Base-by-base conservation (phyloP, 2,113 vertebrate species). In the Vimba vimba region DNA sequence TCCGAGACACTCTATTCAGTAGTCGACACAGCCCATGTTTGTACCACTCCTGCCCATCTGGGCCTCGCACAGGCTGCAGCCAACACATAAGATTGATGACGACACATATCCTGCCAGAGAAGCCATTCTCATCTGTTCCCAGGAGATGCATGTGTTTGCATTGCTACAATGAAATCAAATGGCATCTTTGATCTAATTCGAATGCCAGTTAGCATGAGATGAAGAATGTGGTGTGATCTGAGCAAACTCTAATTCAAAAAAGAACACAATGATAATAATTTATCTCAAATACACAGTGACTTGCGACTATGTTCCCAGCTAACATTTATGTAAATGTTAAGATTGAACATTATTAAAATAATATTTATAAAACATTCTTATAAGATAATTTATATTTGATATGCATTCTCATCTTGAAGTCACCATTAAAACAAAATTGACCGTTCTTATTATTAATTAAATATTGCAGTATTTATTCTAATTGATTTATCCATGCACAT, bases 111-210 rank as follows among this genome's bases (percentile, higher is more conserved):
- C n/a, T 47, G 59, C 79, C 39, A 66, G n/a, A 80, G 59, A 80
- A 45, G 79, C 79, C 59, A 45, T 64, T 80, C 59, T 80, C 39
- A 80, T 64, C 78, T 27, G 7, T 30, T 64, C 45, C 79, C 39
- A 80, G 59, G 17, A 64, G 79, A 66, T 80, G 59, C n/a, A 80
- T 80, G 39, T 80, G 79, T 66, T 47, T 80, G n/a, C 39, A 8
- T n/a, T 66, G 8, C 39, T 64, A 66, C 79, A 80, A 27, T 64
- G 79, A 47, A 80, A 80, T 66, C 79, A 80, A 30, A 66, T 66
- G 15, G 9, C 15, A 47, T 79, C 23, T 79, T 79, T 79, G 23
- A 79, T 79, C 57, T 43, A 15, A 43, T 25, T 25, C 5, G n/a
- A 47, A 80, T 80, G n/a, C n/a, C 59, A 66, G 59, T 80, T 47